Conservation (phyloP, 1,140 invertebrate species). For the Andrena cerasifolii region DNA sequence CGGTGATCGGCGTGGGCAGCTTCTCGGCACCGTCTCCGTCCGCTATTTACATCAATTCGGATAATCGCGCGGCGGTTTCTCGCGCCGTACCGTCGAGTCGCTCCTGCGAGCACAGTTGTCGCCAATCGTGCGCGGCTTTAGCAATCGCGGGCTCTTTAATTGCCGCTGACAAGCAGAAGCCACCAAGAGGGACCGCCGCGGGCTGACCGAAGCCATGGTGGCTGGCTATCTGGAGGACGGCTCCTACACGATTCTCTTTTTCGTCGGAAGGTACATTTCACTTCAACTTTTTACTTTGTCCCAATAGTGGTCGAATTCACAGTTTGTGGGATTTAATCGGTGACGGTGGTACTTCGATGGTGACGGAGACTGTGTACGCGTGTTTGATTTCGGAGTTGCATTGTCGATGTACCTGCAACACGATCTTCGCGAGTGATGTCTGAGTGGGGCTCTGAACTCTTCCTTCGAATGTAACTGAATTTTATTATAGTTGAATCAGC, state of each 20-base stretch:
- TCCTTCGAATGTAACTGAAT: too few relatives aligned
- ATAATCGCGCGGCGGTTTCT: not conserved
- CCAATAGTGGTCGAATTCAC: not conserved
- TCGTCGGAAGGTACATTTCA: constrained; percentile 41
- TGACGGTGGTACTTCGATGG: too few relatives aligned
- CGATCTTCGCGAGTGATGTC: too few relatives aligned
- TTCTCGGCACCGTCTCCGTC: not conserved
- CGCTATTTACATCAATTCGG: constrained; percentile 24
- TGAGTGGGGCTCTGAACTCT: too few relatives aligned
- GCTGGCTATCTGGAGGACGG: constrained; percentile 36
- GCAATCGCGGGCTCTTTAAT: not conserved
- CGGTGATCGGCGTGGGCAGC: constrained; percentile 2
- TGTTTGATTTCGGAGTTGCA: too few relatives aligned
- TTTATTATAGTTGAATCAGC: too few relatives aligned
- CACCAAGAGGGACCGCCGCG: not conserved
- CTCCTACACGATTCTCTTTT: constrained; percentile 40
- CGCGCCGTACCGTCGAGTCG: not conserved
- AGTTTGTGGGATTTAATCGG: too few relatives aligned
- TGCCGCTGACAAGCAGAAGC: not conserved
- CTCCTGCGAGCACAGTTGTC: not conserved
- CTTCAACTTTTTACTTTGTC: not conserved
- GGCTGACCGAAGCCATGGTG: constrained; percentile 38
- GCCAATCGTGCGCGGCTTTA: not conserved
- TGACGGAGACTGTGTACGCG: too few relatives aligned
- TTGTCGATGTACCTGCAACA: too few relatives aligned